phyloP scores from a whole-genome alignment of 2,113 vertebrate genomes.

The Gobiocypris rarus region DNA sequence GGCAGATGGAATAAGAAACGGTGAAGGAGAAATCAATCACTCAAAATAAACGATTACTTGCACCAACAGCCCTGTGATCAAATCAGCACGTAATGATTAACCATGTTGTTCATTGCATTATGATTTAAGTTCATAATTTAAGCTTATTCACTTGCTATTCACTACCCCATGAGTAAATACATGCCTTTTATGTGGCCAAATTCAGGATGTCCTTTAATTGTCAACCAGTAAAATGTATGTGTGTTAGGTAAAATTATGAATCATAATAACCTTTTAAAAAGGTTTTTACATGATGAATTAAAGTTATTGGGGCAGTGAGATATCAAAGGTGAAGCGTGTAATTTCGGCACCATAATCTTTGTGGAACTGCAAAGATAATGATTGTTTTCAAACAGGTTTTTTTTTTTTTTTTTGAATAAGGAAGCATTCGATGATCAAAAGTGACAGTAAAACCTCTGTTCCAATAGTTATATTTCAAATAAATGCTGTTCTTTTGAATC shows the following conservation, averaged over 20 bases:
- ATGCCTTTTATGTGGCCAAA: not conserved
- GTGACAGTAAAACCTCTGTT: not conserved
- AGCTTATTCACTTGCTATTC: not conserved
- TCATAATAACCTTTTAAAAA: not conserved
- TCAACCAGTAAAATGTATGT: not conserved
- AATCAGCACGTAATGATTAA: not conserved
- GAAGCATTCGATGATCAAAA: not conserved
- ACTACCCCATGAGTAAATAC: not conserved
- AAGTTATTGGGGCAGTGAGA: not conserved
- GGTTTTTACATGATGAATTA: not conserved
- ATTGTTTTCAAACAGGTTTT: not conserved
- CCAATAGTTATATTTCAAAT: too few species aligned
- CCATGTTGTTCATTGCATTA: constrained; percentile 14
- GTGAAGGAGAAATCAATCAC: constrained; percentile 66
- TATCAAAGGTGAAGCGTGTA: not conserved
- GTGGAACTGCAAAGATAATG: not conserved
- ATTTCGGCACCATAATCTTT: not conserved
- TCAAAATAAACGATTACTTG: constrained; percentile 29
- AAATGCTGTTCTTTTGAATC: not conserved
- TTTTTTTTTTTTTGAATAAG: too few species aligned
- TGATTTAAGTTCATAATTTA: not conserved
- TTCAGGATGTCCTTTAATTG: not conserved
- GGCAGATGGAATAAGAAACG: constrained; percentile 66
- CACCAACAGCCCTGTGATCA: constrained; percentile 12
- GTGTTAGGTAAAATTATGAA: not conserved